phyloP scores from a whole-genome alignment of 2,888 invertebrate species.

The Chrysomela aeneicollis region DNA sequence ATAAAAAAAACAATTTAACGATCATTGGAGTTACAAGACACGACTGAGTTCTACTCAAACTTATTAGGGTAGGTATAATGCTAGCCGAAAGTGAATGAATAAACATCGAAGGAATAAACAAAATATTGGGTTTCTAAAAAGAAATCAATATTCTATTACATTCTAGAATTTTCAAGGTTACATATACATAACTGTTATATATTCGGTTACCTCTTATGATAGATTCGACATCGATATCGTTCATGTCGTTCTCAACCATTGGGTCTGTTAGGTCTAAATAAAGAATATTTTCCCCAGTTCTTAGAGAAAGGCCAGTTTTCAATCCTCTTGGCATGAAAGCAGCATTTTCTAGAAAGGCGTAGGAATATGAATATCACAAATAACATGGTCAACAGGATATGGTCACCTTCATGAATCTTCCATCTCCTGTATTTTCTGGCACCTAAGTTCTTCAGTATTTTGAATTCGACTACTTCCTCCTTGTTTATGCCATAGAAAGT shows the following conservation, averaged over 20 bases:
- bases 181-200: too few species aligned
- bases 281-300: conserved; percentile 56
- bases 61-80: too few species aligned
- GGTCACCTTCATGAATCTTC: conserved; percentile 47
- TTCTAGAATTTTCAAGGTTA: too few species aligned
- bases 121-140: too few species aligned
- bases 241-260: conserved; percentile 35
- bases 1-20: neutral
- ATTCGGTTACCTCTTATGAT: conserved; percentile 46
- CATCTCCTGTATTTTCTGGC: conserved; percentile 50
- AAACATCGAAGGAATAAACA: too few species aligned
- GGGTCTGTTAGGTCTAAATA: conserved; percentile 45
- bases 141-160: too few species aligned
- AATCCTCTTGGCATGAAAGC: conserved; percentile 55
- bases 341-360: conserved; percentile 46
- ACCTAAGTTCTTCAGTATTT: conserved; percentile 39
- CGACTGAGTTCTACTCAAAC: too few species aligned
- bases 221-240: conserved; percentile 41
- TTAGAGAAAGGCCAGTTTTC: conserved; percentile 55
- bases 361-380: neutral
- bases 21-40: neutral
- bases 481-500: conserved; percentile 56
- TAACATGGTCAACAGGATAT: neutral
- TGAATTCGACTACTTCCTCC: conserved; percentile 48
- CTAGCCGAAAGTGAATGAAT: too few species aligned